Percentiles rank a stretch among this genome's conserved stretches.
These are phyloP conservation scores for Polymixis flavicincta DNA, from an alignment of 2,888 invertebrate genomes.

Conservation along the genomic window DNA sequence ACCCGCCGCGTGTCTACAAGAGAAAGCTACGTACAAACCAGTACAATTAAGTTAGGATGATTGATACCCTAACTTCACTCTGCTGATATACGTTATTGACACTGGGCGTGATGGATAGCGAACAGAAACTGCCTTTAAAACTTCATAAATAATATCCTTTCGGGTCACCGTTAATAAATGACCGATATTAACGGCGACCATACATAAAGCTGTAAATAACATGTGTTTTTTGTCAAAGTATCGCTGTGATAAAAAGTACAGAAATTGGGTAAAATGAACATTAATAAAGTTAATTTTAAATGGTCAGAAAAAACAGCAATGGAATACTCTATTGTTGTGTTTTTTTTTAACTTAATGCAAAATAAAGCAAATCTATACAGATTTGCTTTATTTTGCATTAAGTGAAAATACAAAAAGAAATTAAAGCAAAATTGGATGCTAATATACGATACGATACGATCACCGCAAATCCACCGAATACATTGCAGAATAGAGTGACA, in stretches of 20 bases:
- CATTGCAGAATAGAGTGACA: background rate
- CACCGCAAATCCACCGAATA: background rate
- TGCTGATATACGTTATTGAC: slow-evolving; percentile 79
- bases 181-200: slow-evolving; percentile 64
- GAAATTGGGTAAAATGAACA: slow-evolving; percentile 20
- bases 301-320: no score
- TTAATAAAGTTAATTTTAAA: slow-evolving; percentile 28
- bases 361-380: no score
- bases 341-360: no score
- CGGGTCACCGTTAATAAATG: slow-evolving; percentile 67
- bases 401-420: background rate
- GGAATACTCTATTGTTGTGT: no score
- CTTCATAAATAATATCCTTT: slow-evolving; percentile 75
- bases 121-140: slow-evolving; percentile 76
- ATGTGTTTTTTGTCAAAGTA: slow-evolving; percentile 53
- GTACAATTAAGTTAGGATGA: slow-evolving; percentile 85
- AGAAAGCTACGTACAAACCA: slow-evolving; percentile 68
- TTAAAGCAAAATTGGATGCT: background rate
- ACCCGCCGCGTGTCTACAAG: slow-evolving; percentile 28
- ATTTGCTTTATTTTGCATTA: slow-evolving; percentile 1
- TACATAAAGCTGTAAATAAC: slow-evolving; percentile 58
- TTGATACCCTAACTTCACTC: slow-evolving; percentile 77
- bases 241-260: slow-evolving; percentile 46
- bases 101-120: slow-evolving; percentile 84
- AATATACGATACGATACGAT: background rate